Evolutionary conservation across 2,113 vertebrate genomes (phyloP), one percentile per base, ranked within the genome.

Genomic region (Castor canadensis): DNA sequence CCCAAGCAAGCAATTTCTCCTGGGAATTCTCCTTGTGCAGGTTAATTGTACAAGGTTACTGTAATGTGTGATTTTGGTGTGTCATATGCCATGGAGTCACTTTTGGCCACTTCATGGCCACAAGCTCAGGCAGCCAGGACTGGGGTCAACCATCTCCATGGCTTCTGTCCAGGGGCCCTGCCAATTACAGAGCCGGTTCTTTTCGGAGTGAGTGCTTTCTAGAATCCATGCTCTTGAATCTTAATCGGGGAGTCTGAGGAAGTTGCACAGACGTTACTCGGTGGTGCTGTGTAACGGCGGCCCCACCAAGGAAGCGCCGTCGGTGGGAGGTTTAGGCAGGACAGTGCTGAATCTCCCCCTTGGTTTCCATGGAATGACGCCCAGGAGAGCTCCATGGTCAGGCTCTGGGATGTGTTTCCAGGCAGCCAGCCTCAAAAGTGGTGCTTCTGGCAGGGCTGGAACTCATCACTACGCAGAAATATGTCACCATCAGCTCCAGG

Each of bases 121-220:
- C 1, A 5, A 4, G 4, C 35, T 82, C 54, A 9, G 35, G 49
- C 0, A 8, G 20, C 43, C 60, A 0, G 1, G 9, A 6, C n/a
- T 17, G 26, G 35, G 66, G 13, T 32, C 40, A 38, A 22, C 2
- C 54, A 66, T 69, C 38, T 32, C 22, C 0, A 4, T 3, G 4
- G 0, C 43, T 56, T 77, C 35, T 26, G 20, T 12, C 20, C 0
- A 16, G 9, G 6, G 11, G 30, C 35, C 64, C 26, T 82, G 35
- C 10, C 26, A 10, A 20, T 19, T 5, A 8, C 0, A 5, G 1
- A 30, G n/a, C 66, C 9, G 2, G 66, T 16, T 49, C 71, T 69
- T 7, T 28, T 47, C 1, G 10, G 47, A 73, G 32, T 38, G 47
- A 49, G 26, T 5, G 6, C 11, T 60, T 40, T 43, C 22, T 54